phyloP scores from a whole-genome alignment of 2,113 vertebrate species.

The Corythaeola cristata region DNA sequence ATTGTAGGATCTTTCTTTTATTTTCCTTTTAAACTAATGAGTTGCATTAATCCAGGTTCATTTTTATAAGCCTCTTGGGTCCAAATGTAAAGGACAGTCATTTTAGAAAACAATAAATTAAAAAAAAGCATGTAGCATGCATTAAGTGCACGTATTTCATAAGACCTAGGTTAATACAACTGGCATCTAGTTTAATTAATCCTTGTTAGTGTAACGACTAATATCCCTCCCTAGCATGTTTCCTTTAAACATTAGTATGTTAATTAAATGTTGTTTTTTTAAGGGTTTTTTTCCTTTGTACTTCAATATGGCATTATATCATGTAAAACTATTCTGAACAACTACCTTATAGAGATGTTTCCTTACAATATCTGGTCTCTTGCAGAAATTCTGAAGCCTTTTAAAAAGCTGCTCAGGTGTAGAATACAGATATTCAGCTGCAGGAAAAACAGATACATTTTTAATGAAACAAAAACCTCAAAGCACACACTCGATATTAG shows the following conservation, averaged over 20 bases:
- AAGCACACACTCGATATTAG: slow-evolving; percentile 99
- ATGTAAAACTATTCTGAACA: slow-evolving; percentile 69
- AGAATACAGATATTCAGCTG: slow-evolving; percentile 95
- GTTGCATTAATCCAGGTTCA: slow-evolving; percentile 86
- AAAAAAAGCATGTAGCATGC: slow-evolving; percentile 76
- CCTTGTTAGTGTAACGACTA: slow-evolving; percentile 85
- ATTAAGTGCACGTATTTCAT: slow-evolving; percentile 82
- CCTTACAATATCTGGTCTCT: slow-evolving; percentile 84
- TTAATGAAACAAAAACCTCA: slow-evolving; percentile 99
- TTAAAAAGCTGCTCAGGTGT: slow-evolving; percentile 95
- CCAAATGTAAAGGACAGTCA: slow-evolving; percentile 83
- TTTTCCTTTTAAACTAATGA: slow-evolving; percentile 86
- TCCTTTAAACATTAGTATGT: slow-evolving; percentile 84
- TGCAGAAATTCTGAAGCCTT: slow-evolving; percentile 89
- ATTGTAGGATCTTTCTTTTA: slow-evolving; percentile 79
- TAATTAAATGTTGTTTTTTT: slow-evolving; percentile 81
- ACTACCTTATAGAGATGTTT: slow-evolving; percentile 88
- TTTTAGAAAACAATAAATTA: slow-evolving; percentile 86
- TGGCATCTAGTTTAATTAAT: slow-evolving; percentile 85
- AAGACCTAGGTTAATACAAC: slow-evolving; percentile 85
- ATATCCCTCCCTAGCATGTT: slow-evolving; percentile 81
- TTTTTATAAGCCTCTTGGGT: slow-evolving; percentile 85
- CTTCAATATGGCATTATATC: slow-evolving; percentile 71
- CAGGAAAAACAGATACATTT: slow-evolving; percentile 95
- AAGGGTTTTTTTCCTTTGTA: slow-evolving; percentile 64